These are phyloP conservation scores for Melangyna quadrimaculata DNA, from an alignment of 2,888 invertebrate species.

Conservation along the genomic window DNA sequence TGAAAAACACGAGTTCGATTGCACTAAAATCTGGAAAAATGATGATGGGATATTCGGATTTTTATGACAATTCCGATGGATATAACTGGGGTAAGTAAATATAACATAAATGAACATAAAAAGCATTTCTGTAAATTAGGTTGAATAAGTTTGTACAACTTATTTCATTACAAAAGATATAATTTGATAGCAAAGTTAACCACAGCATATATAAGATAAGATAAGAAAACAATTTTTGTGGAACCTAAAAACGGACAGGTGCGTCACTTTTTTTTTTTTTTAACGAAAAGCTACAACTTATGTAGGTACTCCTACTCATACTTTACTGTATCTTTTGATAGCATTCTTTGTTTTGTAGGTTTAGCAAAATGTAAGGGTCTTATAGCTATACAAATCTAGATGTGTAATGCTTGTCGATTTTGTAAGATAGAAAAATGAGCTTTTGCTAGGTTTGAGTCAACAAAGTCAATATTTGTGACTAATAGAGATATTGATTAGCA, in stretches of 20 bases:
- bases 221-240: constrained; percentile 46
- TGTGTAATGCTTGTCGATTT: neutral
- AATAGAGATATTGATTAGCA: constrained; percentile 23
- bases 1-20: constrained; percentile 7
- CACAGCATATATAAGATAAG: constrained; percentile 45
- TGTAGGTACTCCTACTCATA: neutral
- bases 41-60: constrained; percentile 20
- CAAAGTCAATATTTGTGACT: constrained; percentile 15
- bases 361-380: neutral
- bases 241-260: constrained; percentile 53
- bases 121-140: constrained; percentile 15
- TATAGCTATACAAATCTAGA: neutral
- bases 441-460: neutral
- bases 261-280: constrained; percentile 33
- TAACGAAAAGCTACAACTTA: neutral
- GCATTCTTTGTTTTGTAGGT: constrained; percentile 1
- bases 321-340: neutral
- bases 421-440: neutral
- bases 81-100: constrained; percentile 69
- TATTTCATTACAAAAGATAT: constrained; percentile 2
- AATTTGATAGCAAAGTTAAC: constrained; percentile 46
- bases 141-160: constrained; percentile 6
- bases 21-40: constrained; percentile 44
- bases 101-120: neutral
- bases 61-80: constrained; percentile 47